phyloP scores from a whole-genome alignment of 2,888 invertebrate species.

The Drosophila lutescens region DNA sequence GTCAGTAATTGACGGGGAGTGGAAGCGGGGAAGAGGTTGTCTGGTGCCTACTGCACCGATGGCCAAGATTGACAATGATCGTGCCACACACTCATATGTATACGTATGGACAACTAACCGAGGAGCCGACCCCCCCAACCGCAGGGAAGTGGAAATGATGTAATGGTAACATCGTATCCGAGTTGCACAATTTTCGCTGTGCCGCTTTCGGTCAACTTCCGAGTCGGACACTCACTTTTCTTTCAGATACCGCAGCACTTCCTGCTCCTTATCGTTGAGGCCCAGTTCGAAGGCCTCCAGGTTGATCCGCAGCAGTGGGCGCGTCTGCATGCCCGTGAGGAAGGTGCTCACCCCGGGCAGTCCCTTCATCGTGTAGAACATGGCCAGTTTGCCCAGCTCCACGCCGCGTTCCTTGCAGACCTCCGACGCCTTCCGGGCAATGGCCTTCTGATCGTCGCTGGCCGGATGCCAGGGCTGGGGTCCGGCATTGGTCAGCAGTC shows the following conservation, averaged over 20 bases:
- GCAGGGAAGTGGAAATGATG: constrained; percentile 65
- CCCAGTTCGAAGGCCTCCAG: constrained; percentile 88
- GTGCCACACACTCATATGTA: constrained; percentile 51
- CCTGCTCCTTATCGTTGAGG: constrained; percentile 88
- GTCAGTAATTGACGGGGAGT: constrained; percentile 15
- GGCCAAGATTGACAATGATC: constrained; percentile 73
- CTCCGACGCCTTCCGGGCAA: constrained; percentile 85
- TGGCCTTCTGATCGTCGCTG: constrained; percentile 84
- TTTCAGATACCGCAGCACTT: constrained; percentile 87
- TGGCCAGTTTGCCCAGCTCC: constrained; percentile 90
- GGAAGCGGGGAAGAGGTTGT: constrained; percentile 21
- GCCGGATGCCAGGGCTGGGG: constrained; percentile 94
- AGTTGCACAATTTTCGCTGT: constrained; percentile 77
- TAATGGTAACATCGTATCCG: constrained; percentile 78
- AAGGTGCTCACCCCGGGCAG: constrained; percentile 88
- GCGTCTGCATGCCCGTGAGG: constrained; percentile 91
- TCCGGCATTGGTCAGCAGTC: constrained; percentile 90
- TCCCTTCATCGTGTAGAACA: constrained; percentile 87
- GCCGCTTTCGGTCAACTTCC: constrained; percentile 61
- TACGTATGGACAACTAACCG: constrained; percentile 18
- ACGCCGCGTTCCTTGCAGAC: constrained; percentile 88
- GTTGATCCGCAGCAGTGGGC: constrained; percentile 87
- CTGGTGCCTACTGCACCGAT: constrained; percentile 75
- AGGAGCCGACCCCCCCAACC: constrained; percentile 22
- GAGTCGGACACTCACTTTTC: constrained; percentile 85